Evolutionary conservation across 2,888 invertebrate genomes (phyloP), one percentile per base, ranked within the genome.

Genomic region (Eremobia ochroleuca): DNA sequence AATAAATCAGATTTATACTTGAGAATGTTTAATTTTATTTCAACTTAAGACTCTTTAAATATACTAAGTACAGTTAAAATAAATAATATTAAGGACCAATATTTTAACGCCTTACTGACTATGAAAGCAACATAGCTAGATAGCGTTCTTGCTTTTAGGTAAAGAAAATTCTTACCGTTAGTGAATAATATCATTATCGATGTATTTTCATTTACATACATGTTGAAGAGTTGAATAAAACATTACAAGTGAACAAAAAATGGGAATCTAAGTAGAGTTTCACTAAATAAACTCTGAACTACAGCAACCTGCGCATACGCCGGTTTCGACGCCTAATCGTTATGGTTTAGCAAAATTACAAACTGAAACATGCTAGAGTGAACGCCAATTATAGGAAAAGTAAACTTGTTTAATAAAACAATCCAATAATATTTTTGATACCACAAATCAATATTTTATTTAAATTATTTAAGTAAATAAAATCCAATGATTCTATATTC

Each of bases 401-500:
- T n/a, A n/a, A n/a, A n/a, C n/a, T n/a, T n/a, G n/a, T n/a, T n/a
- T n/a, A n/a, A n/a, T n/a, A n/a, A n/a, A n/a, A n/a, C n/a, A n/a
- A n/a, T n/a, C n/a, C n/a, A n/a, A n/a, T n/a, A n/a, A 97, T 94
- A 97, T 97, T 96, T 94, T 96, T 97, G 97, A 97, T 78, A 90
- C 97, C 97, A 98, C 97, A 98, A 97, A 97, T 97, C 97, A 97
- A 97, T 94, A 97, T 97, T 97, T 97, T 97, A 86, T 67, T 95
- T 97, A 97, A 98, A 98, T 97, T 97, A 97, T 96, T 97, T 97
- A 97, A n/a, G n/a, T n/a, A n/a, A 97, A 94, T 96, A 96, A 94
- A 97, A 93, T 91, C 95, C 97, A 92, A 97, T 93, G 92, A 96
- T 91, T 91, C 94, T 92, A 90, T 94, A 94, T 92, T 97, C 97